Evolutionary conservation across 2,113 vertebrate genomes (phyloP), one percentile per base, ranked within the genome.

Genomic region (Caretta caretta): DNA sequence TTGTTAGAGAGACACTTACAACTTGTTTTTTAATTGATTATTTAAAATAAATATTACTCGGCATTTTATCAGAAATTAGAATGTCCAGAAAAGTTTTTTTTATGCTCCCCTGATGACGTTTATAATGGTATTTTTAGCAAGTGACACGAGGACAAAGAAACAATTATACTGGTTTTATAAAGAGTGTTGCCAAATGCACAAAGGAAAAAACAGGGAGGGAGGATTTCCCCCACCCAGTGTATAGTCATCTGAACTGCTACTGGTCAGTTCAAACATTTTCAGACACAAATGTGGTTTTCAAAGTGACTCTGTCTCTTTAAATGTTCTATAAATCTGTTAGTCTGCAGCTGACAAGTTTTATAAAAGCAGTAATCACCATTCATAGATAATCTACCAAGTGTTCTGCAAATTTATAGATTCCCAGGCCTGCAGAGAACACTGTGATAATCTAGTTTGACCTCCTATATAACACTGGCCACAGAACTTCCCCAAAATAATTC

Each of bases 271-370:
- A 65, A 65, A 65, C 78, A 83, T 87, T 90, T 90, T 59, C 59
- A 86, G 69, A 54, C n/a, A n/a, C 62, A 65, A 35, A 86, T 1
- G 17, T 56, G 51, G 25, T 24, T 25, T 82, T 69, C 83, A 88
- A 75, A 90, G 5, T 51, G 93, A 54, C 20, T 78, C 3, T 29
- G 5, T 54, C 83, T 22, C 49, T 90, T 96, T 91, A 54, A 65
- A 7, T 59, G 10, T 93, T 93, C 54, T 69, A 79, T 87, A 88
- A 59, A 89, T 81, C 50, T 80, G 75, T 51, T 93, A 17, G 6
- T 93, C 84, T 86, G 76, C 87, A 80, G 90, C 87, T 92, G 80
- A 90, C 5, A n/a, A 5, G 53, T 95, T 86, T 69, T 93, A 50
- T 50, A 80, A 0, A 46, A 80, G 72, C 78, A 93, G 46, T 49